Conservation (phyloP, 2,797 vertebrate genomes). For the Babyrousa celebensis region DNA sequence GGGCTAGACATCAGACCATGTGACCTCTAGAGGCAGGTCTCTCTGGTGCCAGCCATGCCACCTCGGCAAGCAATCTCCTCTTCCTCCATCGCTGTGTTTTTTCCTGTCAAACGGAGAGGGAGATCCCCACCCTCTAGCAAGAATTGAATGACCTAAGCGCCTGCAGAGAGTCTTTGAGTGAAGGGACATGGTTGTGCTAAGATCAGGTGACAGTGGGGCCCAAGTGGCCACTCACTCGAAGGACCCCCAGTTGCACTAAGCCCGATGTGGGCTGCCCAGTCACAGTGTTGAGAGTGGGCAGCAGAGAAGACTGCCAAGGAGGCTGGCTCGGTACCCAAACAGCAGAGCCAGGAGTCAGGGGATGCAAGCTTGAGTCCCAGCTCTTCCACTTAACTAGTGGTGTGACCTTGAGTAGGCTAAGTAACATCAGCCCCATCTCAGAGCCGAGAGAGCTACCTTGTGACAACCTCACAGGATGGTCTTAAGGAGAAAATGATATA, state of each 20-base stretch:
- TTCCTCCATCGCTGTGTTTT: not conserved
- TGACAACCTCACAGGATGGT: not conserved
- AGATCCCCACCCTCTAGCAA: not conserved
- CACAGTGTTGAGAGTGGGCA: too few species aligned
- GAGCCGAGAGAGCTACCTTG: not conserved
- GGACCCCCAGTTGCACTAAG: not conserved
- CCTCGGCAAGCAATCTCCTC: not conserved
- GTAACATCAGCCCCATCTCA: not conserved
- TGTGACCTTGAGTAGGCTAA: not conserved
- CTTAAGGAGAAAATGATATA: not conserved
- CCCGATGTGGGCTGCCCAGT: too few species aligned
- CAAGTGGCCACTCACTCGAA: not conserved
- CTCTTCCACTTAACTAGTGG: not conserved
- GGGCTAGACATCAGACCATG: not conserved
- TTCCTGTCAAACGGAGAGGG: not conserved
- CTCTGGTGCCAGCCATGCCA: fast-evolving
- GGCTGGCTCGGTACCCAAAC: not conserved
- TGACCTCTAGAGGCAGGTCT: not conserved
- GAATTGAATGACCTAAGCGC: not conserved
- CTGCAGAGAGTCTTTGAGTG: not conserved
- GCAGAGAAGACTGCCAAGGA: not conserved
- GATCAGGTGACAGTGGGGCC: not conserved
- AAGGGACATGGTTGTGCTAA: not conserved
- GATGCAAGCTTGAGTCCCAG: not conserved
- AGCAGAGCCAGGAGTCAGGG: not conserved